These are phyloP conservation scores for Ophraella communa DNA, from an alignment of 2,888 invertebrate species.

Conservation along the genomic window DNA sequence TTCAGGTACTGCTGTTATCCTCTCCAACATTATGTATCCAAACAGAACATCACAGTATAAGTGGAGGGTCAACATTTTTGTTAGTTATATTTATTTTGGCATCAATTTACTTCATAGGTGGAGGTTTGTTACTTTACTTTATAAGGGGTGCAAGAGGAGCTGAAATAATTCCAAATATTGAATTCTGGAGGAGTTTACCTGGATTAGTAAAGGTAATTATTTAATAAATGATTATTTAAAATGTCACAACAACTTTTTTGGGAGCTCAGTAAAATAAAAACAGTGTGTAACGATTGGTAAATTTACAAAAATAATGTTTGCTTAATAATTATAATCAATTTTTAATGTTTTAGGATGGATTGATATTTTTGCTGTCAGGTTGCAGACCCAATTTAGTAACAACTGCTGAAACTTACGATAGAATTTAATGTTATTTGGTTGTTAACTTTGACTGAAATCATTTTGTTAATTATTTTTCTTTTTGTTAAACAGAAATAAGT, in stretches of 20 bases:
- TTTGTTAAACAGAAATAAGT: background rate
- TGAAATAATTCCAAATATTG: constrained; percentile 76
- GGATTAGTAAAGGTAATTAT: constrained; percentile 72
- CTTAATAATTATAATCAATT: constrained; percentile 2
- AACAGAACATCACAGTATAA: constrained; percentile 60
- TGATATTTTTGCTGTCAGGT: constrained; percentile 67
- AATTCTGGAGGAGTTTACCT: constrained; percentile 76
- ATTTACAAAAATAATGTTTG: too few species aligned
- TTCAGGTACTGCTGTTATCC: constrained; percentile 62
- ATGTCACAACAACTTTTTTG: too few species aligned
- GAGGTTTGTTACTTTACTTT: constrained; percentile 70
- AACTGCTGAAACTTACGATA: constrained; percentile 61
- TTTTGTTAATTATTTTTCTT: background rate
- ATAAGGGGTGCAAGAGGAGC: constrained; percentile 74
- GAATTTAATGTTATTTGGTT: constrained; percentile 56
- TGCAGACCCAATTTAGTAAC: constrained; percentile 61
- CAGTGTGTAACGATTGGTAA: too few species aligned
- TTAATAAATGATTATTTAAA: too few species aligned
- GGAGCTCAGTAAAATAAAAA: too few species aligned
- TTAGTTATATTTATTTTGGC: constrained; percentile 68
- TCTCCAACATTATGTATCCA: constrained; percentile 63
- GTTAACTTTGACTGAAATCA: constrained; percentile 22
- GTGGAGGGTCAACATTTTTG: constrained; percentile 69
- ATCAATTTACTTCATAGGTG: constrained; percentile 70
- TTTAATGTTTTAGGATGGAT: constrained; percentile 67